These are phyloP conservation scores for Prionailurus bengalensis DNA, from an alignment of 2,113 vertebrate genomes.

Conservation along the genomic window DNA sequence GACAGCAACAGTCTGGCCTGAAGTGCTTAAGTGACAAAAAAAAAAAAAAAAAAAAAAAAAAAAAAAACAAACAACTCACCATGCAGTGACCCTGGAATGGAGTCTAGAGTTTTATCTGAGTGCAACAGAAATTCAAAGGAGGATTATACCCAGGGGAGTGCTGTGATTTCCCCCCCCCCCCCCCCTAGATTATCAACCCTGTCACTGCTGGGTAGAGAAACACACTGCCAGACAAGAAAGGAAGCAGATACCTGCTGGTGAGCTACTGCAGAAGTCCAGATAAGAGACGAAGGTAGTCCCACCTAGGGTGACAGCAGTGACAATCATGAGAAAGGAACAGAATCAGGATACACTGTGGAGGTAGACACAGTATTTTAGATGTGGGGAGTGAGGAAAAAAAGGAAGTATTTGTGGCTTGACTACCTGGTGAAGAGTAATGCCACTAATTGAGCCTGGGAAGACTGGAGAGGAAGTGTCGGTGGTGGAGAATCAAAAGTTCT, in stretches of 20 bases:
- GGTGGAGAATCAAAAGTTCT: neutral
- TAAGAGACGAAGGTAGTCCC: neutral
- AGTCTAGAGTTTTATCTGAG: neutral
- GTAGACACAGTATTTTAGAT: neutral
- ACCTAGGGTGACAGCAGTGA: neutral
- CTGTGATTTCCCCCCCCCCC: rapidly evolving
- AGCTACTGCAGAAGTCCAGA: neutral
- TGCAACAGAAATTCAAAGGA: neutral
- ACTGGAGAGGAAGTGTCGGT: neutral
- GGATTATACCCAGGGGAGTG: neutral
- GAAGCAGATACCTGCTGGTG: neutral
- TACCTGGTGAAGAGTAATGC: neutral
- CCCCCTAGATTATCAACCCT: neutral
- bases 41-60: no score
- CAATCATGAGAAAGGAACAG: neutral
- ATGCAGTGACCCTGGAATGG: neutral
- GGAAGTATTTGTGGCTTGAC: neutral
- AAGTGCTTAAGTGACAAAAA: neutral
- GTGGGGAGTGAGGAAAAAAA: neutral
- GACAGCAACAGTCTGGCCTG: neutral
- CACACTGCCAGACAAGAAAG: neutral
- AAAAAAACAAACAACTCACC: neutral
- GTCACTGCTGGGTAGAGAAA: neutral
- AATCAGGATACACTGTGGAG: neutral
- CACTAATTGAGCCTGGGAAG: neutral